Percentiles rank a stretch among this genome's conserved stretches.
Conservation (phyloP, 2,113 vertebrate species). For the Hippolais icterina region DNA sequence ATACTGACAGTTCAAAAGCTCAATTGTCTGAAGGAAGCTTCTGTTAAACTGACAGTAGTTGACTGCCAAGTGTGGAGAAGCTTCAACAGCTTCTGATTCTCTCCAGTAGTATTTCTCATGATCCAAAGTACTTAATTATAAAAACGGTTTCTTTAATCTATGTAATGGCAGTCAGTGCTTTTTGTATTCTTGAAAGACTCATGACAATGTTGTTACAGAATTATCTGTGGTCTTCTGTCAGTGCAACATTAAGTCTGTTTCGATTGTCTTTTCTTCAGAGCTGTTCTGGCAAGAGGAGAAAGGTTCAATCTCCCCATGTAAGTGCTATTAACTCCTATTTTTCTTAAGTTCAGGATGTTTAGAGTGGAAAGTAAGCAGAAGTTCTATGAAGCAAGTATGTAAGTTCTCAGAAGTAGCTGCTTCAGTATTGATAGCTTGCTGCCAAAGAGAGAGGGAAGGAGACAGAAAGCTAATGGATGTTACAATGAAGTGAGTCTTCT, state of each 20-base stretch:
- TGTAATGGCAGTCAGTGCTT: neutral
- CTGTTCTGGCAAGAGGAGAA: conserved; percentile 88
- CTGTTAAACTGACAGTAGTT: neutral
- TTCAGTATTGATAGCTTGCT: neutral
- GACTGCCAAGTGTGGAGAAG: neutral
- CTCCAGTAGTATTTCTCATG: neutral
- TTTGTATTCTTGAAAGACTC: neutral
- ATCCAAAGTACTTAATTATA: conserved; percentile 14
- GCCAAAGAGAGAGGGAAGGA: neutral
- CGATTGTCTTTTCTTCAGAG: conserved; percentile 76
- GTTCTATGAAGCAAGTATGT: neutral
- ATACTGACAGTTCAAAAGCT: neutral
- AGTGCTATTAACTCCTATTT: conserved; percentile 53
- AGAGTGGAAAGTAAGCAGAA: neutral
- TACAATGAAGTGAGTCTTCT: neutral
- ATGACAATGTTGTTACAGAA: neutral
- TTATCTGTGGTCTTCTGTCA: neutral
- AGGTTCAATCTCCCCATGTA: conserved; percentile 85
- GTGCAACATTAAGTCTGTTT: neutral
- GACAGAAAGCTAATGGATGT: neutral
- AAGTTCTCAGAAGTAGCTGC: neutral
- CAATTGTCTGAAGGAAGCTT: neutral
- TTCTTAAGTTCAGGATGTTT: neutral
- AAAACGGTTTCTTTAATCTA: neutral
- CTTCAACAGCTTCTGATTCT: conserved; percentile 19